Base-by-base conservation (phyloP, 2,113 vertebrate species). In the Kobus ellipsiprymnus region DNA sequence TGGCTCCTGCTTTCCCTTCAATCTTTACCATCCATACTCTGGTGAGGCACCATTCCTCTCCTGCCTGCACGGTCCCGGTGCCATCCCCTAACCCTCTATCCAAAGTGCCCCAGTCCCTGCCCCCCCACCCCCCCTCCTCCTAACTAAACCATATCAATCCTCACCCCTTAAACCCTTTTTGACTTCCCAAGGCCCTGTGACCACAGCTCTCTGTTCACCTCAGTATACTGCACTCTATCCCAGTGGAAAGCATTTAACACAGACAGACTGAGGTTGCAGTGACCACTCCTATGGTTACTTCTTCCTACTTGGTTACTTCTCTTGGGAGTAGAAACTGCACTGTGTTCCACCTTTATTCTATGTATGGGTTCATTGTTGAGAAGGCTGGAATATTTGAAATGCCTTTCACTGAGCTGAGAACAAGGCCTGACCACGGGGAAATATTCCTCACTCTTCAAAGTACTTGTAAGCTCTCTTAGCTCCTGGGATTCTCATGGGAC, bases 1-100 rank as follows among this genome's bases (percentile, higher is more conserved):
- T 92, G 77, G 50, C 54, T 88, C 92, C 12, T 16, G 59, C 87
- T 95, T 98, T 87, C 87, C 62, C 90, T 97, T 97, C 97, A 97
- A 98, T 97, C 82, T 97, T 98, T 91, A 97, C 84, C 94, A 44
- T 40, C 27, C 30, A 9, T 48, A 94, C 74, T 95, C 87, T 50
- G 27, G 57, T 77, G 23, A 84, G 64, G 33, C 6, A 59, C 17
- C 5, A 0, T 71, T 91, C 52, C 64, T 71, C 46, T 89, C 27
- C 50, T 67, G 46, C 9, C 60, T 94, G 48, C 27, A 1, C 0
- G 5, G 48, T 25, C 17, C 15, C 7, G n/a, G 46, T 48, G 50
- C 55, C 90, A 86, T 64, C 30, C 86, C 12, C n/a, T 85, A 25
- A 16, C 54, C 46, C 10, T 57, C 50, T 36, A 59, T 17, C 12